These are phyloP conservation scores for Brenthis daphne DNA, from an alignment of 2,888 invertebrate species.

Conservation along the genomic window DNA sequence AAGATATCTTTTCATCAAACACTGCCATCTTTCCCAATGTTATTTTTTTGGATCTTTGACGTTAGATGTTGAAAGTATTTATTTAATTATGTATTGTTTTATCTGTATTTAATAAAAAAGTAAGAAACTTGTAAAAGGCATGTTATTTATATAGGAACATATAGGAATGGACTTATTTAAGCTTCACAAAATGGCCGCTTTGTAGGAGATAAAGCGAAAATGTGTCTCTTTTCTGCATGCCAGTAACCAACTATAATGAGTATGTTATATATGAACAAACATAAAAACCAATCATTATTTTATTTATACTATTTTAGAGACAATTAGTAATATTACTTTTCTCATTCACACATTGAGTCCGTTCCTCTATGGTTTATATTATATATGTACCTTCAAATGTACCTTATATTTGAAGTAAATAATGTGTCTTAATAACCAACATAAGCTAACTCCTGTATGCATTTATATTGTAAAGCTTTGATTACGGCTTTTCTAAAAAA, in stretches of 20 bases:
- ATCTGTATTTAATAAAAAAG: not conserved
- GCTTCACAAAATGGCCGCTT: too few species aligned
- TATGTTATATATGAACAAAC: too few species aligned
- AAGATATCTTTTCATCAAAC: slow-evolving; percentile 9
- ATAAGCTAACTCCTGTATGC: not conserved
- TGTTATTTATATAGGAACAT: not conserved
- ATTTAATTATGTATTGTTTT: slow-evolving; percentile 3
- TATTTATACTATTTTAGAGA: too few species aligned
- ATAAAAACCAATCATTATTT: too few species aligned
- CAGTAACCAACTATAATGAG: too few species aligned
- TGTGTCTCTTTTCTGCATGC: too few species aligned
- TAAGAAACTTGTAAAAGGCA: not conserved
- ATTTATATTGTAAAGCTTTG: slow-evolving; percentile 9
- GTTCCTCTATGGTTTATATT: not conserved
- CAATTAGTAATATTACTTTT: too few species aligned
- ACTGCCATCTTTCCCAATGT: slow-evolving; percentile 7
- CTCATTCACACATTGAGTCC: too few species aligned
- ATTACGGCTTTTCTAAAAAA: not conserved
- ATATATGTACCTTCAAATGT: not conserved
- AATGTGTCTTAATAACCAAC: not conserved
- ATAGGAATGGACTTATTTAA: too few species aligned
- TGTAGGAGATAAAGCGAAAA: too few species aligned
- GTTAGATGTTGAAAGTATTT: not conserved
- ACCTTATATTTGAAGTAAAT: not conserved
- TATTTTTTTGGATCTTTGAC: not conserved